Evolutionary conservation across 2,113 vertebrate species (phyloP), one percentile per base, ranked within the genome.

Genomic region (Xyrauchen texanus): DNA sequence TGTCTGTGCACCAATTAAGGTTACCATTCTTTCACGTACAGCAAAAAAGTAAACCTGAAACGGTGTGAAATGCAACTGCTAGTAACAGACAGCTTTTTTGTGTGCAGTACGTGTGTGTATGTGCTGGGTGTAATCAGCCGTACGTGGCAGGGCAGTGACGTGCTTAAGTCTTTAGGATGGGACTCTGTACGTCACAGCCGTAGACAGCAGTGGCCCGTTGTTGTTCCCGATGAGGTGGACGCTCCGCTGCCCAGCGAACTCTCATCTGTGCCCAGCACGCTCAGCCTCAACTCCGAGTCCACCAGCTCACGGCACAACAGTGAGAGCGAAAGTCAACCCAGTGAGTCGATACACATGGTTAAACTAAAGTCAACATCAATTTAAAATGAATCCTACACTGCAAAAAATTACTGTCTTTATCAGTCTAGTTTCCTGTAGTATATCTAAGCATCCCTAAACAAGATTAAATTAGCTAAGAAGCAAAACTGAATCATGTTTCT

Each of bases 101-200:
- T 60, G 2, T 78, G n/a, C 78, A 96, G 95, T 84, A 95, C 94
- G 16, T 95, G 95, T 89, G 90, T 95, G 65, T 96, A 96, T 81
- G 93, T 93, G 65, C 90, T 96, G 86, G 95, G 95, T 46, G 91
- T 96, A 79, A 92, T 96, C 85, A 91, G 93, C 75, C 95, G 93
- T 91, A 96, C 94, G 34, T 93, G 95, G 83, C 93, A 94, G 92
- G 95, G 95, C 70, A 94, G 94, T 87, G 94, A 95, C 75, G 92
- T 94, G 88, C 85, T 96, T 62, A 95, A 95, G 82, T 93, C 91
- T 86, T 92, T 93, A 10, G 94, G 79, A 76, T 96, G 94, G 95
- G 95, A 96, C 87, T 84, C 94, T 45, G 94, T 96, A 44, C 89
- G 95, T 45, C 94, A 96, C 81, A 94, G 94, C 85, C 92, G 94